These are phyloP conservation scores for Shinisaurus crocodilurus DNA, from an alignment of 2,113 vertebrate genomes.

Conservation along the genomic window DNA sequence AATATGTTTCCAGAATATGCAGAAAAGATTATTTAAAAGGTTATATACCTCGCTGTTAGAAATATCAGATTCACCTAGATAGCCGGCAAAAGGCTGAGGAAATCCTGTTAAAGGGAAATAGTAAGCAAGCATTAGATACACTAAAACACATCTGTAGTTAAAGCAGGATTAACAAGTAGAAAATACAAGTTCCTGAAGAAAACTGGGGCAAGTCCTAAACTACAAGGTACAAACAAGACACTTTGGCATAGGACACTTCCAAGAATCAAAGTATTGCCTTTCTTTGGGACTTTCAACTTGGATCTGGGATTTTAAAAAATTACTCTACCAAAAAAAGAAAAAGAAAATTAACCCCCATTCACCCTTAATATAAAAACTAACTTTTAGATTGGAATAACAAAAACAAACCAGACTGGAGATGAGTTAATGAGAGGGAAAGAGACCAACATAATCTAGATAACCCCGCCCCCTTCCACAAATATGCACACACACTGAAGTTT, in stretches of 20 bases:
- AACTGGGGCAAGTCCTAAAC: background rate
- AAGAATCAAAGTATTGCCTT: background rate
- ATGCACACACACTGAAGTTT: background rate
- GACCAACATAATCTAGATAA: background rate
- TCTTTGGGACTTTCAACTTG: background rate
- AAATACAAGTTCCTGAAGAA: background rate
- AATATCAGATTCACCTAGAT: constrained; percentile 34
- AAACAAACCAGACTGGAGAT: background rate
- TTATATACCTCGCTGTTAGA: constrained; percentile 60
- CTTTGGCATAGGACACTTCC: background rate
- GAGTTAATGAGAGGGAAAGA: background rate
- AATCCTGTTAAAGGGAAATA: constrained; percentile 59
- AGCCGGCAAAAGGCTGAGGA: constrained; percentile 52
- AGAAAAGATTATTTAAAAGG: background rate
- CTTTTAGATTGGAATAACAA: background rate
- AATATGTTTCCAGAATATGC: background rate
- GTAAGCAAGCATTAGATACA: background rate
- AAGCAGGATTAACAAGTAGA: background rate
- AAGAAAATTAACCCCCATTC: background rate
- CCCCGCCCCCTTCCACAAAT: no score
- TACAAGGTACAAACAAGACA: background rate
- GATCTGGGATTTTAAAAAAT: background rate
- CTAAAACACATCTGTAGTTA: background rate
- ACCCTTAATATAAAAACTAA: background rate
- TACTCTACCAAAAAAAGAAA: background rate